phyloP scores from a whole-genome alignment of 2,888 invertebrate genomes.

The Cataglyphis livida region DNA sequence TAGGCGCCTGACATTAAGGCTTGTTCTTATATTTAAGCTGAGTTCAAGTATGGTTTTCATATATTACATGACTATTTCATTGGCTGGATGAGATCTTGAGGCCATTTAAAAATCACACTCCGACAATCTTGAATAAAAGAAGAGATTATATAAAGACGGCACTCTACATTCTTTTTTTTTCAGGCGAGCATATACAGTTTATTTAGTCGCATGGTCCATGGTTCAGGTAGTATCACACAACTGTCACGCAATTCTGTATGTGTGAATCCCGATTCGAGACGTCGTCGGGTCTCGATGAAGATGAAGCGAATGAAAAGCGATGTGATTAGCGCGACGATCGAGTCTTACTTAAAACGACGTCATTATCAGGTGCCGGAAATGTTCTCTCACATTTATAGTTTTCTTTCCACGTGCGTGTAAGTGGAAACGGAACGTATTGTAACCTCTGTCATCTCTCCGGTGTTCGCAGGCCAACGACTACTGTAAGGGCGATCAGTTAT shows the following conservation, averaged over 20 bases:
- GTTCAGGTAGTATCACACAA: not conserved
- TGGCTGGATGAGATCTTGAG: not conserved
- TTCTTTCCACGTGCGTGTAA: not conserved
- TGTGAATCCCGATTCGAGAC: not conserved
- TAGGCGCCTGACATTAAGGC: not conserved
- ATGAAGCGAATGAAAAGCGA: slow-evolving; percentile 90
- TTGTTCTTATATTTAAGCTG: not conserved
- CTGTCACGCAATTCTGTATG: slow-evolving; percentile 12
- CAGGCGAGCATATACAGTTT: not conserved
- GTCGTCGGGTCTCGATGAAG: slow-evolving; percentile 77
- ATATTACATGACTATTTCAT: not conserved
- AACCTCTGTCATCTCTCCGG: slow-evolving; percentile 66
- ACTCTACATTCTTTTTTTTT: not conserved
- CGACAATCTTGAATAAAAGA: too few relatives aligned
- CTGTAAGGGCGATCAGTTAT: slow-evolving; percentile 86
- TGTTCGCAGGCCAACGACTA: slow-evolving; percentile 58
- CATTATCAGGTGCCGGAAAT: slow-evolving; percentile 88
- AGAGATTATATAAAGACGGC: too few relatives aligned
- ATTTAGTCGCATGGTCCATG: not conserved
- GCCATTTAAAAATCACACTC: too few relatives aligned
- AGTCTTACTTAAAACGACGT: slow-evolving; percentile 90
- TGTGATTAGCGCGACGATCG: slow-evolving; percentile 89
- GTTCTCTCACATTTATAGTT: slow-evolving; percentile 20
- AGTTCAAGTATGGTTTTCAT: not conserved
- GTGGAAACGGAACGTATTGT: slow-evolving; percentile 56